Percentiles rank a stretch among this genome's conserved stretches.
Evolutionary conservation across 2,888 invertebrate species (phyloP).

Genomic region (Apamea crenata): DNA sequence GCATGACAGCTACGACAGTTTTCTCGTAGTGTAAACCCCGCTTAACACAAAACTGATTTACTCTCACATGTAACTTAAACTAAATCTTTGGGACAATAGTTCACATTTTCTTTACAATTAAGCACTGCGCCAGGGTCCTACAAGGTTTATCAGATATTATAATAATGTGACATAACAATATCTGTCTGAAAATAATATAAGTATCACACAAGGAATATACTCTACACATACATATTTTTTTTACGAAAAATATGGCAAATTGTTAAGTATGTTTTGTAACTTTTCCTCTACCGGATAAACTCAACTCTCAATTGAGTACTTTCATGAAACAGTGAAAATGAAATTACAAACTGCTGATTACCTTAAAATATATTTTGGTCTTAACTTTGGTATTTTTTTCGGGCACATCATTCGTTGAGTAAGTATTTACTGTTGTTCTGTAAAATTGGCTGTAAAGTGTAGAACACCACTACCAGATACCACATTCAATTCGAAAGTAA

Average conservation of each 20-base stretch:
- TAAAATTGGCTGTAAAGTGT: not conserved
- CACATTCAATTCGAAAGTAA: not conserved
- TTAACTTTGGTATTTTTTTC: not conserved
- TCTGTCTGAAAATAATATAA: not conserved
- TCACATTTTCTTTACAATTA: not conserved
- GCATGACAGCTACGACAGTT: not conserved
- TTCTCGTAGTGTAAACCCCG: conserved; percentile 9
- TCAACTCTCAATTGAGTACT: not conserved
- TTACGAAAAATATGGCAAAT: not conserved
- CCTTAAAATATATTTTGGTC: conserved; percentile 6
- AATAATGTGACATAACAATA: not conserved
- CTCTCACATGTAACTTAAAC: conserved; percentile 17
- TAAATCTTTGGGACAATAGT: conserved; percentile 50
- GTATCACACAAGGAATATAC: conserved; percentile 13
- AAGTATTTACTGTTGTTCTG: not conserved
- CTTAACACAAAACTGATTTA: not conserved
- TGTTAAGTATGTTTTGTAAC: not conserved
- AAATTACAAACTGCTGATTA: not conserved
- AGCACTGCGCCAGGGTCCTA: not conserved
- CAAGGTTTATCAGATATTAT: not conserved
- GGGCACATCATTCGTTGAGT: not conserved
- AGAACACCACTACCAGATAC: not conserved
- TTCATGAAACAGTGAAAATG: not conserved
- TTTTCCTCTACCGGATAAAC: not conserved
- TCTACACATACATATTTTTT: not conserved